Evolutionary conservation across 1,140 invertebrate genomes (phyloP).

Genomic region (Cylas formicarius): DNA sequence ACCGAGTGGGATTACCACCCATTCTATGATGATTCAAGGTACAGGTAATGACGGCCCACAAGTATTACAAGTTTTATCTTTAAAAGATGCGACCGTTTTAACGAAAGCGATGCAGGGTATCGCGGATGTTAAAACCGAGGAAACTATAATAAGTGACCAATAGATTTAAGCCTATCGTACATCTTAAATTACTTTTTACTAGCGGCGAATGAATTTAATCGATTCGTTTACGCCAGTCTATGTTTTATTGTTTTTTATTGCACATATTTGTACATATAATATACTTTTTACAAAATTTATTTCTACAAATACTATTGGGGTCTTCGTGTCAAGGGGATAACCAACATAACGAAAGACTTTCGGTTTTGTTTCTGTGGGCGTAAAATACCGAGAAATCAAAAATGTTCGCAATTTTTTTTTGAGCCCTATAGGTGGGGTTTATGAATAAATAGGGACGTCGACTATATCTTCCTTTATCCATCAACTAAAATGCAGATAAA

Average conservation of each 20-base stretch:
- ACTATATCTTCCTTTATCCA: too few relatives aligned
- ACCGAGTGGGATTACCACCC: constrained; percentile 55
- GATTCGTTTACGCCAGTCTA: too few relatives aligned
- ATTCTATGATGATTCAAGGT: constrained; percentile 72
- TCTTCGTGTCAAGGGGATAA: background rate
- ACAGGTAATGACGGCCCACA: constrained; percentile 61
- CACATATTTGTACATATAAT: constrained; percentile 5
- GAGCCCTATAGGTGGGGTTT: too few relatives aligned
- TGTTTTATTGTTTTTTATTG: too few relatives aligned
- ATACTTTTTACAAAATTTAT: background rate
- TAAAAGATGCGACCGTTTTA: constrained; percentile 72
- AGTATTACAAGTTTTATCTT: constrained; percentile 71
- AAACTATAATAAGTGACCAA: constrained; percentile 41
- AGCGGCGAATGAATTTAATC: too few relatives aligned
- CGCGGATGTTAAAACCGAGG: constrained; percentile 44
- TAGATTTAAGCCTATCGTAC: constrained; percentile 16
- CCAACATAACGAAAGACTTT: background rate
- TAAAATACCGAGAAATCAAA: background rate
- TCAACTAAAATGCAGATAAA: too few relatives aligned
- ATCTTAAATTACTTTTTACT: too few relatives aligned
- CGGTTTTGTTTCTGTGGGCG: background rate
- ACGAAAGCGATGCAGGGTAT: constrained; percentile 68
- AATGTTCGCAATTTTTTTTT: background rate
- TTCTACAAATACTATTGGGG: background rate
- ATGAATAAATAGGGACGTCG: too few relatives aligned